These are phyloP conservation scores for Allophyes oxyacanthae DNA, from an alignment of 2,888 invertebrate species.

Conservation along the genomic window DNA sequence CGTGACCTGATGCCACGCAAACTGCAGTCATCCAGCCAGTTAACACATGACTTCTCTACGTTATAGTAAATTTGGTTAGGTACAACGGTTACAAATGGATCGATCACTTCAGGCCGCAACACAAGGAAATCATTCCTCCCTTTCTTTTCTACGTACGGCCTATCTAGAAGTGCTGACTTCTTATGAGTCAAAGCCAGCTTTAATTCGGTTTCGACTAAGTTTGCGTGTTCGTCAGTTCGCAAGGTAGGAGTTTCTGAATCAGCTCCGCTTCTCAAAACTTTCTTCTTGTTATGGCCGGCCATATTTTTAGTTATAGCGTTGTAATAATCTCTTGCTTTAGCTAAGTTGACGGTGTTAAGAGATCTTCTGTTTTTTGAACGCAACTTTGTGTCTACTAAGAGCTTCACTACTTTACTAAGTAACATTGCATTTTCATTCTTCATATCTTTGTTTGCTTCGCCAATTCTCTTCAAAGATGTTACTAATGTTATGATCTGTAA, in stretches of 20 bases:
- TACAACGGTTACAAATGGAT: slow-evolving; percentile 74
- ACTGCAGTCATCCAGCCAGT: slow-evolving; percentile 81
- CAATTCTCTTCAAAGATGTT: neutral
- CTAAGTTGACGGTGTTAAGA: neutral
- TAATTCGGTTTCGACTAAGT: slow-evolving; percentile 65
- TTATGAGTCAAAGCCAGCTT: slow-evolving; percentile 52
- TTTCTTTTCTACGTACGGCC: slow-evolving; percentile 65
- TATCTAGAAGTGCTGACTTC: slow-evolving; percentile 65
- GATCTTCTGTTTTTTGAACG: slow-evolving; percentile 12
- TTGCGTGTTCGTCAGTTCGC: slow-evolving; percentile 2
- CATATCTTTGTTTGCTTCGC: neutral
- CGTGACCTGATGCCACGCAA: slow-evolving; percentile 69
- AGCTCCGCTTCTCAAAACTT: neutral
- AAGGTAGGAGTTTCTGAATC: neutral
- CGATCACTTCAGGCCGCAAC: slow-evolving; percentile 56
- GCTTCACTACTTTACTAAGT: slow-evolving; percentile 28
- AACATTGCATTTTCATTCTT: slow-evolving; percentile 15
- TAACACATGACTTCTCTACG: slow-evolving; percentile 77
- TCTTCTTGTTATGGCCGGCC: neutral
- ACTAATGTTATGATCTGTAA: slow-evolving; percentile 19
- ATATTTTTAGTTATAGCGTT: neutral
- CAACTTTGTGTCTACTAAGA: slow-evolving; percentile 26
- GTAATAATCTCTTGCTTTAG: slow-evolving; percentile 2
- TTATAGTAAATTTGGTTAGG: slow-evolving; percentile 78
- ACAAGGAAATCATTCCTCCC: slow-evolving; percentile 78